A percentile compares a stretch with the other conserved stretches of the same genome.
phyloP scores from a whole-genome alignment of 1,140 invertebrate genomes.

The Vollenhovia emeryi region DNA sequence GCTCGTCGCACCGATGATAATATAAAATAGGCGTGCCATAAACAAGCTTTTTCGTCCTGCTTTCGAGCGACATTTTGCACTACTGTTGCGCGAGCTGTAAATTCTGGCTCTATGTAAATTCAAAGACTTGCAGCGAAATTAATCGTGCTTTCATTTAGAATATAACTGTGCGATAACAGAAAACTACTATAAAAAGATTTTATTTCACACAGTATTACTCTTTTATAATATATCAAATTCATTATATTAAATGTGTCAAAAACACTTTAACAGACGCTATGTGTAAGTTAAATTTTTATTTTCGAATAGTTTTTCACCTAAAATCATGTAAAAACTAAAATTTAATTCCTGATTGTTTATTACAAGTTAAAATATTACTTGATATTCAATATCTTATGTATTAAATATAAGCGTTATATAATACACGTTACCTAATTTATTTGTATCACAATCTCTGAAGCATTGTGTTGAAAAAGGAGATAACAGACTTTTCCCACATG shows the following conservation, averaged over 20 bases:
- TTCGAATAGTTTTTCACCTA: not conserved
- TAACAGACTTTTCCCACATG: not conserved
- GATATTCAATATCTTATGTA: not conserved
- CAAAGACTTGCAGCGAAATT: not conserved
- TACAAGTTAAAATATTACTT: not conserved
- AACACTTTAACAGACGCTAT: not conserved
- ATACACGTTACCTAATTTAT: not conserved
- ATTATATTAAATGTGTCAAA: not conserved
- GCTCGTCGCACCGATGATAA: slow-evolving; percentile 48
- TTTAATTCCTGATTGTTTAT: not conserved
- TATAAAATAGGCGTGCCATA: slow-evolving; percentile 48
- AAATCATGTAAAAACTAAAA: not conserved
- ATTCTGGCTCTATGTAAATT: not conserved
- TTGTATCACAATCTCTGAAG: not conserved
- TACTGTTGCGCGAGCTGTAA: not conserved
- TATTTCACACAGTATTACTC: too few relatives aligned
- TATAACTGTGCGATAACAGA: not conserved
- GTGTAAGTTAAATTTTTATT: not conserved
- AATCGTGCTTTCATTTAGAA: not conserved
- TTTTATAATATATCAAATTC: too few relatives aligned
- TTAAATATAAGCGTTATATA: not conserved
- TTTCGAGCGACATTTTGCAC: not conserved
- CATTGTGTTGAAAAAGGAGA: not conserved
- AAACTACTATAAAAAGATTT: too few relatives aligned
- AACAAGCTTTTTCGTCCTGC: slow-evolving; percentile 38